Evolutionary conservation across 2,888 invertebrate genomes (phyloP).

Genomic region (Folsomia candida): DNA sequence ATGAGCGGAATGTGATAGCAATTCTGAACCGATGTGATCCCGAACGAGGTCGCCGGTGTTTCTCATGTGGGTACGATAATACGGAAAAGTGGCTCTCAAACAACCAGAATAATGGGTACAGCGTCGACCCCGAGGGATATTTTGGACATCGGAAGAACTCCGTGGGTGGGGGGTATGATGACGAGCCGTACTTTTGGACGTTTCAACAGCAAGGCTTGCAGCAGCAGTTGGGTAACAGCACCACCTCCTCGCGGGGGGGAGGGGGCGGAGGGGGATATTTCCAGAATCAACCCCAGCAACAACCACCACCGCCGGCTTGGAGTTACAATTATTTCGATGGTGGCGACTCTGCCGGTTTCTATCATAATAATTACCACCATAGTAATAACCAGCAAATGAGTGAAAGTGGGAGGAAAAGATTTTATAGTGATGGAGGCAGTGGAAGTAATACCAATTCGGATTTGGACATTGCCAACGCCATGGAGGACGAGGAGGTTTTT

Average conservation of each 20-base stretch:
- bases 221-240: neutral
- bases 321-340: neutral
- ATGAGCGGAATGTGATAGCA: slow-evolving; percentile 39
- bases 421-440: slow-evolving; percentile 26
- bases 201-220: neutral
- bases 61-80: slow-evolving; percentile 34
- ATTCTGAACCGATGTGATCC: slow-evolving; percentile 41
- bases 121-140: neutral
- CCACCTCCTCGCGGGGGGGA: no score
- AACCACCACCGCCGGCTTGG: slow-evolving; percentile 5
- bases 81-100: slow-evolving; percentile 3
- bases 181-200: slow-evolving; percentile 3
- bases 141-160: slow-evolving; percentile 6
- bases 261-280: neutral
- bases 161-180: neutral
- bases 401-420: slow-evolving; percentile 24
- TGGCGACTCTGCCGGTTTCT: neutral
- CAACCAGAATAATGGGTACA: neutral
- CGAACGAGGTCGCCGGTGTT: slow-evolving; percentile 29
- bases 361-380: neutral
- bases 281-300: neutral
- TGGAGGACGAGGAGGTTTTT: slow-evolving; percentile 41
- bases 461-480: slow-evolving; percentile 13
- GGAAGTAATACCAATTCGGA: neutral
- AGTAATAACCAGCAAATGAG: slow-evolving; percentile 1